Percentiles rank a stretch among this genome's conserved stretches.
These are phyloP conservation scores for Macrotis lagotis DNA, from an alignment of 2,113 vertebrate genomes.

Conservation along the genomic window DNA sequence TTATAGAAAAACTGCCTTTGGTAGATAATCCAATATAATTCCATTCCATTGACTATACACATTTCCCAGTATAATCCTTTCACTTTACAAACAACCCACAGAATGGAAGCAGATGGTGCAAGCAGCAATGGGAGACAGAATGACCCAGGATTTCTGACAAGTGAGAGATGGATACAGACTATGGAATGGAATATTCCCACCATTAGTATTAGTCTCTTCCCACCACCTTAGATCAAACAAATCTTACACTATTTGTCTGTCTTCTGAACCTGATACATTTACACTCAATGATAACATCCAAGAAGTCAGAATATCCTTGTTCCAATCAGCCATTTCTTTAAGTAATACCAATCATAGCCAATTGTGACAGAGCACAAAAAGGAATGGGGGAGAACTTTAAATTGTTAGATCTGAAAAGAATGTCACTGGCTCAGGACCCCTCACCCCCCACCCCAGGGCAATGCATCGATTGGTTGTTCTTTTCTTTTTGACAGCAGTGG, in stretches of 20 bases:
- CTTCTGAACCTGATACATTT: conserved; percentile 14
- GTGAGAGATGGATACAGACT: neutral
- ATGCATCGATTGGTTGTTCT: neutral
- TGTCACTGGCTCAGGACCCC: conserved; percentile 37
- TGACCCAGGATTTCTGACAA: conserved; percentile 14
- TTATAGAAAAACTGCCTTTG: neutral
- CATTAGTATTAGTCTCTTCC: neutral
- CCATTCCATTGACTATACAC: neutral
- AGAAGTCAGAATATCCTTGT: conserved; percentile 52
- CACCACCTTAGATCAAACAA: conserved; percentile 10
- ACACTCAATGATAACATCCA: conserved; percentile 16
- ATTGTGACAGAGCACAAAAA: conserved; percentile 14
- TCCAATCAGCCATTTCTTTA: conserved; percentile 21
- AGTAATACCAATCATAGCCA: conserved; percentile 21
- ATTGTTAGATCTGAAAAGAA: conserved; percentile 22
- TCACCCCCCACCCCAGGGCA: too few relatives aligned
- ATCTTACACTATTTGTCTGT: neutral
- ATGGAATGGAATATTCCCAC: neutral
- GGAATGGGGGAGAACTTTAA: neutral
- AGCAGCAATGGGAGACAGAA: neutral
- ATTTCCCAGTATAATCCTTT: neutral
- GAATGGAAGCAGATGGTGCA: neutral
- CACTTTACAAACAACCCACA: conserved; percentile 15
- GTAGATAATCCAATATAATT: conserved; percentile 36
- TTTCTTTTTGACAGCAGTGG: neutral